Evolutionary conservation across 2,113 vertebrate genomes (phyloP).

Genomic region (Forbesichthys agassizii): DNA sequence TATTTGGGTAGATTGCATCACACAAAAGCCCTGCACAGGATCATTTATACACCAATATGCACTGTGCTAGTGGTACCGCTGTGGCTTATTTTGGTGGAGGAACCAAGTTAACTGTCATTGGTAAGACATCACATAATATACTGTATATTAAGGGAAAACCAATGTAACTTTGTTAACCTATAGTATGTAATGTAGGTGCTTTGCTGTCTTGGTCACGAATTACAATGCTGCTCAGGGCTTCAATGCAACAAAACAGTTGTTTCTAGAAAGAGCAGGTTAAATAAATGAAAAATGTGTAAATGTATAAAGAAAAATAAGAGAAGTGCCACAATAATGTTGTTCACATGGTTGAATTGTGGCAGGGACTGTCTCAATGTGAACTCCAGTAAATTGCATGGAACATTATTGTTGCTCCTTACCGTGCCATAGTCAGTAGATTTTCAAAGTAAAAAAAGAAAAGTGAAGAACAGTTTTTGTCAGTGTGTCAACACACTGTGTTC

Average conservation of each 20-base stretch:
- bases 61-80: conserved; percentile 27
- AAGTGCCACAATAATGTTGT: too few species aligned
- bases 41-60: neutral
- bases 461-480: neutral
- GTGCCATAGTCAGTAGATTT: neutral
- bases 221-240: neutral
- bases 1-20: too few species aligned
- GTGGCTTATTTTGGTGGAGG: conserved; percentile 57
- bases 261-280: neutral
- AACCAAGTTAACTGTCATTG: conserved; percentile 48
- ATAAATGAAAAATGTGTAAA: neutral
- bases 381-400: neutral
- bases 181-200: too few species aligned
- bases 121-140: conserved; percentile 37
- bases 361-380: neutral
- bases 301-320: neutral
- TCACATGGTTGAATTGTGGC: neutral
- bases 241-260: neutral
- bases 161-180: neutral
- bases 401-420: neutral
- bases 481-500: conserved; percentile 57
- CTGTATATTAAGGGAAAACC: neutral
- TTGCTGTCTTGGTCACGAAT: too few species aligned
- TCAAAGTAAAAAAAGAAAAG: accelerated
- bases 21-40: neutral